Evolutionary conservation across 2,113 vertebrate genomes (phyloP).

Genomic region (Psephotus haematonotus): DNA sequence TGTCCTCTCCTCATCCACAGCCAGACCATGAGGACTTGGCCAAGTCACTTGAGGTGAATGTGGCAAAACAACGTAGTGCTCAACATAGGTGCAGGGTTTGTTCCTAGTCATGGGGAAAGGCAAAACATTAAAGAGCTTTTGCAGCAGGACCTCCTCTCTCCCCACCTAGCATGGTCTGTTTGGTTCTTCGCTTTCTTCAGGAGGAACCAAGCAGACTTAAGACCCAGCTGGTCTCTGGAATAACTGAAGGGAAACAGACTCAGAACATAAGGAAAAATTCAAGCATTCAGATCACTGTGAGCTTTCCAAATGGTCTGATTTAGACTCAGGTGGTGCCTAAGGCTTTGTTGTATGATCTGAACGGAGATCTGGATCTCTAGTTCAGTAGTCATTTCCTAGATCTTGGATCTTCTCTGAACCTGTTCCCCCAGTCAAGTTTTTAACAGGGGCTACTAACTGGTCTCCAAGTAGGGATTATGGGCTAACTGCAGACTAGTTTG

Average conservation of each 20-base stretch:
- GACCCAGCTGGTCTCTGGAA: not conserved
- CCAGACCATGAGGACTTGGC: not conserved
- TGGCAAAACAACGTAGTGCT: not conserved
- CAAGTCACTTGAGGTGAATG: not conserved
- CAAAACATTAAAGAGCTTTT: not conserved
- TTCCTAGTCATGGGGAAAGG: not conserved
- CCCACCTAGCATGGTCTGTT: not conserved
- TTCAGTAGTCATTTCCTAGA: not conserved
- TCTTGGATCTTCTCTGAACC: not conserved
- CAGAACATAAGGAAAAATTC: not conserved
- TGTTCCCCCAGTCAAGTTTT: not conserved
- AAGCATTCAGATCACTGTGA: not conserved
- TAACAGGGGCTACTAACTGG: not conserved
- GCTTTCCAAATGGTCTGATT: not conserved
- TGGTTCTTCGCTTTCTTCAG: not conserved
- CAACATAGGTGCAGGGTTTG: not conserved
- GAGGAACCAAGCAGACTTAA: not conserved
- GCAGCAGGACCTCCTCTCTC: not conserved
- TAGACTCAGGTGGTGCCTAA: not conserved
- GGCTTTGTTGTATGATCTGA: not conserved
- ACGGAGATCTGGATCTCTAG: not conserved
- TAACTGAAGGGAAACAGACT: not conserved
- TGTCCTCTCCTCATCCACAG: not conserved
- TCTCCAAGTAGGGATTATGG: not conserved
- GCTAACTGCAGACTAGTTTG: not conserved